Base-by-base conservation (phyloP, 2,888 invertebrate species). In the Lamproptera curius region DNA sequence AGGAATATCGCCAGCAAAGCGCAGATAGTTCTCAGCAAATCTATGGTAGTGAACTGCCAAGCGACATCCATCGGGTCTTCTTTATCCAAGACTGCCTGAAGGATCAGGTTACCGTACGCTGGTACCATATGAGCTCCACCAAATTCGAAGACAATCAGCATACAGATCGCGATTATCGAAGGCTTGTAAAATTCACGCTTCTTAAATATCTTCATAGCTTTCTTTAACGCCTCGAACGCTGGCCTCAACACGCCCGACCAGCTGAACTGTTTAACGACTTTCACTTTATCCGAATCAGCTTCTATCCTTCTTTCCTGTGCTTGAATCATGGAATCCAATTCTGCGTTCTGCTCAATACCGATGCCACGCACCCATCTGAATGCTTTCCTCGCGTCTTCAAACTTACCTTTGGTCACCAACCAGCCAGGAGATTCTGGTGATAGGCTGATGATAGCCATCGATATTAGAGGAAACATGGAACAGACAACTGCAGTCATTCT, bases 391-490 rank as follows among this genome's bases (percentile, higher is more conserved):
- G 93, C 92, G 52, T 91, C 88, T 1, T 82, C 83, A 2, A 82
- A 76, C 36, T 87, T 87, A 1, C 88, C 89, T 62, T 90, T 91
- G 0, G 90, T 89, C 0, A 91, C 84, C 43, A 93, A 67, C 92
- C 93, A 94, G 48, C 89, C 84, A 0, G 93, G 91, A 0, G 92
- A 90, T 73, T 94, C 94, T 0, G 91, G 92, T 0, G 87, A 87
- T 1, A 87, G 52, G 34, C 77, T 76, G 8, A 86, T 86, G 1
- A 87, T 80, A 0, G 65, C 74, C 64, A 91, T 80, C 39, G 62
- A 86, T 73, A 63, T 78, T 0, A 90, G 46, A 1, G 91, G 90
- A 34, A 90, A 79, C 33, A 78, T 48, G 0, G 88, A 78, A 52
- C 90, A 89, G 0, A 91, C 78, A 0, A 88, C 72, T 0, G 91